These are phyloP conservation scores for Acrocephalus scirpaceus DNA, from an alignment of 2,797 vertebrate genomes.

Conservation along the genomic window DNA sequence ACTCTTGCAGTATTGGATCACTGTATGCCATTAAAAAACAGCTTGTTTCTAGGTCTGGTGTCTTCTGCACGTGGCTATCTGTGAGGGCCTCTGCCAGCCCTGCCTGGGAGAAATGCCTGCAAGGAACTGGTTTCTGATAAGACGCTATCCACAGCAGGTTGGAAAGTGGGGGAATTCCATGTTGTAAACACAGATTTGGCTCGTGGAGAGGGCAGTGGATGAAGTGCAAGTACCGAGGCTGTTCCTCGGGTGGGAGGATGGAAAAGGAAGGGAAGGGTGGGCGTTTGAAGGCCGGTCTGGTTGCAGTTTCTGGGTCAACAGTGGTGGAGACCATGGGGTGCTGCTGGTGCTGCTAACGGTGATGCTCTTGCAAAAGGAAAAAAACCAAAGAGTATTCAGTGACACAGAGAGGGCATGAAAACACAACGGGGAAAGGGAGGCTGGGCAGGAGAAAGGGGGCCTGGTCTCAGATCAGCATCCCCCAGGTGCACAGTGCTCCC, in stretches of 20 bases:
- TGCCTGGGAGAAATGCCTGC: conserved; percentile 66
- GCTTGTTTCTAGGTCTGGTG: conserved; percentile 79
- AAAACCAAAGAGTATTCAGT: conserved; percentile 92
- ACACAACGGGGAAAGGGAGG: background rate
- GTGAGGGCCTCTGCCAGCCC: conserved; percentile 60
- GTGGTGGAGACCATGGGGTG: conserved; percentile 73
- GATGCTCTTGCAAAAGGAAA: conserved; percentile 74
- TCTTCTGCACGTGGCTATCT: conserved; percentile 39
- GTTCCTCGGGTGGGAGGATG: background rate
- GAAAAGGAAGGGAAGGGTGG: background rate
- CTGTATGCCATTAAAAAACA: conserved; percentile 86
- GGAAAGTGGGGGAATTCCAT: background rate
- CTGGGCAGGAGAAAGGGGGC: background rate
- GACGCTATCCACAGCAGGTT: conserved; percentile 20
- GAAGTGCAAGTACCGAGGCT: conserved; percentile 2
- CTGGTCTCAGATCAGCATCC: background rate
- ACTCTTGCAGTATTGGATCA: conserved; percentile 76
- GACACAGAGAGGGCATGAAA: conserved; percentile 44
- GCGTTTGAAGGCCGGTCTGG: conserved; percentile 32
- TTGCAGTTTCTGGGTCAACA: conserved; percentile 48
- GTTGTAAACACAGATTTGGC: background rate
- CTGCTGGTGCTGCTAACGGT: conserved; percentile 88
- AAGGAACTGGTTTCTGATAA: conserved; percentile 25
- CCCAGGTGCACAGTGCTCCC: conserved; percentile 46
- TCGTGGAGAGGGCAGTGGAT: conserved; percentile 42